Evolutionary conservation across 2,888 invertebrate genomes (phyloP).

Genomic region (Drosophila diplacantha): DNA sequence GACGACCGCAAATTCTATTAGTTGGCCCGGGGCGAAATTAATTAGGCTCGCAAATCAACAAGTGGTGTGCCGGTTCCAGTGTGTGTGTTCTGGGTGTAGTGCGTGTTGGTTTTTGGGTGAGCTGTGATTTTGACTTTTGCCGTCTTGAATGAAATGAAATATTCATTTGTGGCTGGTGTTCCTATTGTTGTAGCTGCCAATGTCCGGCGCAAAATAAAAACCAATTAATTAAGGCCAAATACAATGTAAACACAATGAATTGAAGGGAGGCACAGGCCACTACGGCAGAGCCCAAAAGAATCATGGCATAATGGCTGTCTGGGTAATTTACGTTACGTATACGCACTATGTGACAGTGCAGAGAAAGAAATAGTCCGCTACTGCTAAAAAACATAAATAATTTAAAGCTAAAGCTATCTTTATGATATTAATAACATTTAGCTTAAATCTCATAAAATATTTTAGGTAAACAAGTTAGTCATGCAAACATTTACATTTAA

Average conservation of each 20-base stretch:
- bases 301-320: slow-evolving; percentile 39
- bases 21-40: slow-evolving; percentile 43
- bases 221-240: slow-evolving; percentile 63
- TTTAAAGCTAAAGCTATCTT: too few relatives aligned
- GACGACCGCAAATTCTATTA: slow-evolving; percentile 40
- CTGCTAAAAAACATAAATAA: neutral
- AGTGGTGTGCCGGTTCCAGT: slow-evolving; percentile 46
- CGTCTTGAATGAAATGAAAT: slow-evolving; percentile 22
- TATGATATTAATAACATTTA: neutral
- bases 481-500: too few relatives aligned
- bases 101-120: slow-evolving; percentile 3
- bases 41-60: slow-evolving; percentile 58
- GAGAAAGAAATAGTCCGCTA: neutral
- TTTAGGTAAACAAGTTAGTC: neutral
- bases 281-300: slow-evolving; percentile 22
- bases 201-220: slow-evolving; percentile 33
- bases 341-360: slow-evolving; percentile 39
- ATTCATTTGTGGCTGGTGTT: slow-evolving; percentile 10
- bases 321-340: slow-evolving; percentile 51
- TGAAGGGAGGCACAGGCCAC: slow-evolving; percentile 27
- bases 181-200: slow-evolving; percentile 3
- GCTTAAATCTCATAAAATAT: neutral
- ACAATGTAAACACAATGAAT: slow-evolving; percentile 47
- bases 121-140: slow-evolving; percentile 31
- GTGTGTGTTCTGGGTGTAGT: slow-evolving; percentile 1